Conservation (phyloP, 2,113 vertebrate species). For the Datnioides undecimradiatus region DNA sequence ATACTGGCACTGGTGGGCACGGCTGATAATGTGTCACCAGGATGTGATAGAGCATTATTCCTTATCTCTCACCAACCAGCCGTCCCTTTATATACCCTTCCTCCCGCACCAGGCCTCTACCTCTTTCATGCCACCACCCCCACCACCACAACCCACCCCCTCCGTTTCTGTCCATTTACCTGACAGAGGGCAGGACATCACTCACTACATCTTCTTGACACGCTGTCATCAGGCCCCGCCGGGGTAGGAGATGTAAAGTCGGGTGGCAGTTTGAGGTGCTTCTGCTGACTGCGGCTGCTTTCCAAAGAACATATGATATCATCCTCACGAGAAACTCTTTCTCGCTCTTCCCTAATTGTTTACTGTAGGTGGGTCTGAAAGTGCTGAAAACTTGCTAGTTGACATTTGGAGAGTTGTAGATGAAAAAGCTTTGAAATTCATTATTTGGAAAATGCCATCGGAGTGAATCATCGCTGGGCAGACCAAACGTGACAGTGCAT, state of each 20-base stretch:
- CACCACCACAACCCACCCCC: too few species aligned
- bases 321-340: slow-evolving; percentile 42
- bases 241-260: slow-evolving; percentile 28
- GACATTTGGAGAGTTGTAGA: slow-evolving; percentile 67
- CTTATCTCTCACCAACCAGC: slow-evolving; percentile 53
- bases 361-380: slow-evolving; percentile 52
- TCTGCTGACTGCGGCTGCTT: slow-evolving; percentile 35
- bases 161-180: slow-evolving; percentile 39
- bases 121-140: slow-evolving; percentile 37
- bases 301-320: slow-evolving; percentile 29
- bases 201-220: slow-evolving; percentile 52
- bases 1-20: slow-evolving; percentile 24
- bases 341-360: slow-evolving; percentile 49
- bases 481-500: slow-evolving; percentile 42
- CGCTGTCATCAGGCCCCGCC: slow-evolving; percentile 31
- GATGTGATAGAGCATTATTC: slow-evolving; percentile 45
- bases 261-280: slow-evolving; percentile 3
- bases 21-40: slow-evolving; percentile 43
- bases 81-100: slow-evolving; percentile 40
- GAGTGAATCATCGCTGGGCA: slow-evolving; percentile 50
- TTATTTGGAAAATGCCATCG: slow-evolving; percentile 66
- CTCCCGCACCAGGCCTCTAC: background rate
- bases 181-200: slow-evolving; percentile 46
- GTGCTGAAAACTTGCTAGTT: slow-evolving; percentile 55
- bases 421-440: slow-evolving; percentile 58